Conservation (phyloP, 2,888 invertebrate genomes). For the Heliconius ethilla region DNA sequence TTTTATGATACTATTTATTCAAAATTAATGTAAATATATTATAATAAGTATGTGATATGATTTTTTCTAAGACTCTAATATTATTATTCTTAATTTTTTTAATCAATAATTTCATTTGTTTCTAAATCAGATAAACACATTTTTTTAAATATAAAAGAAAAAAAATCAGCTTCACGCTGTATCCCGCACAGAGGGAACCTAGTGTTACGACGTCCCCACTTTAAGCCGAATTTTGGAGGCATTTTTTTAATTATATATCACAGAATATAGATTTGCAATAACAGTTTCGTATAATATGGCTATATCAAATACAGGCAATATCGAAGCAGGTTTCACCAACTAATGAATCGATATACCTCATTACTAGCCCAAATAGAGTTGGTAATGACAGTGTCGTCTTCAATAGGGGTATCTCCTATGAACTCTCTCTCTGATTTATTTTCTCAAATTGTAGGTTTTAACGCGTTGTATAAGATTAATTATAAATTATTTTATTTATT, state of each 20-base stretch:
- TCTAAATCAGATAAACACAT: background rate
- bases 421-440: no score
- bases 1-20: no score
- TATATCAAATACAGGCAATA: background rate
- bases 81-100: background rate
- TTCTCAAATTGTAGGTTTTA: background rate
- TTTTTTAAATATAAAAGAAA: no score
- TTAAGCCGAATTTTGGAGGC: no score
- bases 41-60: no score
- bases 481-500: background rate
- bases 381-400: slow-evolving; percentile 1
- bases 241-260: no score
- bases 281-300: background rate
- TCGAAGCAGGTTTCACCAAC: slow-evolving; percentile 1
- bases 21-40: no score
- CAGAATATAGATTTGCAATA: background rate
- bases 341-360: slow-evolving; percentile 16
- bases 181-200: no score
- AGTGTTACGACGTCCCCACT: no score
- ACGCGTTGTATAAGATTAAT: background rate
- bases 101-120: background rate
- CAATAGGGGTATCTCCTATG: background rate
- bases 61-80: no score
- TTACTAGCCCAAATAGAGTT: slow-evolving; percentile 6
- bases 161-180: no score